Percentiles rank a stretch among this genome's conserved stretches.
Conservation (phyloP, 1,140 invertebrate species). For the Cydia fagiglandana region DNA sequence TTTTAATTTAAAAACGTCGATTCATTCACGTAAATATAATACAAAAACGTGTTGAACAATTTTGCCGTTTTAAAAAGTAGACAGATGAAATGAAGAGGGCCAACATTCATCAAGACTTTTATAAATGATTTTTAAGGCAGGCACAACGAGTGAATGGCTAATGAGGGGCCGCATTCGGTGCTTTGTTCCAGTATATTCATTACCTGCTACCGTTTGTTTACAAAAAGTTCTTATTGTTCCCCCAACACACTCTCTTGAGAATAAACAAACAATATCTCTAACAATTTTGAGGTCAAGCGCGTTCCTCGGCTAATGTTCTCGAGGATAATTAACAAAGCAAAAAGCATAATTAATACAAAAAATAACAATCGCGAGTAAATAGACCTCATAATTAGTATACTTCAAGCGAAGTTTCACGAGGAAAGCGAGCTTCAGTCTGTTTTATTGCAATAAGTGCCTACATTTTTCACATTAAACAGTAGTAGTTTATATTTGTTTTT, state of each 20-base stretch:
- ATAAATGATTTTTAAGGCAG: constrained; percentile 66
- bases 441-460: not conserved
- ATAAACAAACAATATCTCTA: constrained; percentile 69
- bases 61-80: constrained; percentile 37
- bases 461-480: constrained; percentile 1
- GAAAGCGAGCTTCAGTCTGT: constrained; percentile 8
- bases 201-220: constrained; percentile 67
- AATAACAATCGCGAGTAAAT: constrained; percentile 30
- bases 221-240: constrained; percentile 67
- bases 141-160: constrained; percentile 68
- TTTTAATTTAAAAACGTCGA: constrained; percentile 32
- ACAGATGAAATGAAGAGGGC: constrained; percentile 42
- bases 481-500: not conserved
- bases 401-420: constrained; percentile 24
- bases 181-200: constrained; percentile 74
- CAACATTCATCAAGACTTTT: constrained; percentile 59
- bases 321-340: constrained; percentile 52
- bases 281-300: constrained; percentile 70
- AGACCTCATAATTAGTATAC: constrained; percentile 32
- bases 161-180: constrained; percentile 63
- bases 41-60: constrained; percentile 40
- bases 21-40: constrained; percentile 34
- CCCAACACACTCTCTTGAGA: constrained; percentile 51
- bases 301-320: constrained; percentile 56
- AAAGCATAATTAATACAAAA: constrained; percentile 53